These are phyloP conservation scores for Hermetia illucens DNA, from an alignment of 1,140 invertebrate species.

Conservation along the genomic window DNA sequence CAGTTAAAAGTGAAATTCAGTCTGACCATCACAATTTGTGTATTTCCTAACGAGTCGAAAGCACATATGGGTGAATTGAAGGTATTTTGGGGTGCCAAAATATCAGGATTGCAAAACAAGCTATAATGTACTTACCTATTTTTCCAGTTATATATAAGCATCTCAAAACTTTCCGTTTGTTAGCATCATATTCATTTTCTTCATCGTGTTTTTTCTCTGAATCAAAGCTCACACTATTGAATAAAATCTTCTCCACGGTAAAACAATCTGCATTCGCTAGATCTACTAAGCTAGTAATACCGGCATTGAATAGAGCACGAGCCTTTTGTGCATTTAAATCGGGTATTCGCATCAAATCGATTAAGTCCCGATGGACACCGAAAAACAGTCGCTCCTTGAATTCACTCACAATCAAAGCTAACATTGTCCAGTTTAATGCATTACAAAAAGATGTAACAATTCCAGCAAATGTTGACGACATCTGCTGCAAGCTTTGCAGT, in stretches of 20 bases:
- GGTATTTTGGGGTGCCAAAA: no score
- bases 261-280: conserved; percentile 57
- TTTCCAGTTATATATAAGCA: conserved; percentile 72
- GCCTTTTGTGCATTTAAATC: conserved; percentile 75
- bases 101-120: no score
- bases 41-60: no score
- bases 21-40: no score
- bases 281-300: conserved; percentile 62
- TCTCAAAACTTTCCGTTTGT: conserved; percentile 48
- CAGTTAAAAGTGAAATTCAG: no score
- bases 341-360: conserved; percentile 78
- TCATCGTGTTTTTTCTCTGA: conserved; percentile 58
- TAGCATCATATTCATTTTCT: conserved; percentile 50
- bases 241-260: conserved; percentile 61
- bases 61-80: no score
- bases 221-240: conserved; percentile 69
- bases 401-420: conserved; percentile 79
- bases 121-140: conserved; percentile 43
- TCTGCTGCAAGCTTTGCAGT: conserved; percentile 84
- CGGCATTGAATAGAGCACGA: conserved; percentile 67
- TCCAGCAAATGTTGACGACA: conserved; percentile 92
- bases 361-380: conserved; percentile 81
- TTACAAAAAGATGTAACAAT: conserved; percentile 79
- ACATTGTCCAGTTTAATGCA: conserved; percentile 81
- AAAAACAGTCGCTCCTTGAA: conserved; percentile 91